Base-by-base conservation (phyloP, 2,113 vertebrate genomes). In the Vicugna pacos region DNA sequence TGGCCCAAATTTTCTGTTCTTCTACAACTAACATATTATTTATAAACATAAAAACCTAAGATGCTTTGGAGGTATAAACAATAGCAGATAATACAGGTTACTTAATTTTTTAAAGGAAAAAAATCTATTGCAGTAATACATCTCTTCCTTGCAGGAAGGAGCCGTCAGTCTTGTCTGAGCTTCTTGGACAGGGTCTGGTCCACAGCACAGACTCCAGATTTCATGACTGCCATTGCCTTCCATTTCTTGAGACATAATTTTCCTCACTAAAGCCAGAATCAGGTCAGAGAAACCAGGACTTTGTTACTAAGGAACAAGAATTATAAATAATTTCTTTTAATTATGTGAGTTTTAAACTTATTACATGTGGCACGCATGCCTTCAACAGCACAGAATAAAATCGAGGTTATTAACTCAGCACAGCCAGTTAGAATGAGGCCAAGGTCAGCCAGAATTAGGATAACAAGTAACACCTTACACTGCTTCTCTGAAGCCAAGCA, bases 291-390 rank as follows among this genome's bases (percentile, higher is more conserved):
- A 95, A 91, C 13, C 28, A 91, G 20, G 28, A 93, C 35, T 64
- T 85, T 38, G 20, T 79, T 81, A 84, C 35, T 80, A 89, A 50
- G 17, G 48, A 95, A 35, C 28, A 94, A 91, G 87, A 69, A 69
- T 93, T 94, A 92, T 32, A 94, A 94, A 65, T 54, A 46, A 95
- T 91, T 91, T 65, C 26, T 93, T 95, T 93, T 76, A 70, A 94
- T 72, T 94, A 64, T 56, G 24, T 32, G 64, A 81, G n/a, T 77
- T 91, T 77, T 67, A 91, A 94, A 77, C 30, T 46, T 69, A 81
- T 75, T 83, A 67, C 73, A 77, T 46, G 48, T 26, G 6, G 35
- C 64, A 92, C 48, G 56, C 2, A 17, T 46, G 32, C 35, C 67
- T 96, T 95, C 32, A 60, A 75, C 3, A 79, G 52, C 79, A 92